Percentiles rank a stretch among this genome's conserved stretches.
These are phyloP conservation scores for Sipha flava DNA, from an alignment of 1,140 invertebrate species.

Conservation along the genomic window DNA sequence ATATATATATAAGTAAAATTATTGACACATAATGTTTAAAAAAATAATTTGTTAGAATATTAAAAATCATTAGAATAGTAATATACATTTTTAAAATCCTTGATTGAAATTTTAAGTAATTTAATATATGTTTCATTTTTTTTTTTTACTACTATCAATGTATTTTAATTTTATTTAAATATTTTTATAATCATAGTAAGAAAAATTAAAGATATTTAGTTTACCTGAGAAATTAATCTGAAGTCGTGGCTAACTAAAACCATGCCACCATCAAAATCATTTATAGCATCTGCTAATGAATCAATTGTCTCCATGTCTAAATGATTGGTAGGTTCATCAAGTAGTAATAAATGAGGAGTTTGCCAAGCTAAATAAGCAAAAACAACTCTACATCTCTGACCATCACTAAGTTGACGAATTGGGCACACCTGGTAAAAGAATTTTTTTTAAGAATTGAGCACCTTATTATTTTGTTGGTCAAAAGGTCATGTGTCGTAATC, in stretches of 20 bases:
- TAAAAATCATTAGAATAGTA: no score
- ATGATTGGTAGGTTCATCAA: constrained; percentile 99
- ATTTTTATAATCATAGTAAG: no score
- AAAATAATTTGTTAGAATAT: no score
- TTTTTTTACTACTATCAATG: no score
- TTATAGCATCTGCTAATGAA: constrained; percentile 92
- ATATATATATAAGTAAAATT: neutral
- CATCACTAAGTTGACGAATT: constrained; percentile 94
- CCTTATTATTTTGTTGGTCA: no score
- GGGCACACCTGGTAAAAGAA: constrained; percentile 68
- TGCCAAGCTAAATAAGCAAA: constrained; percentile 97
- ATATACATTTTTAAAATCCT: no score
- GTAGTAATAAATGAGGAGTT: constrained; percentile 81
- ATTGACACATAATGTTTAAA: neutral
- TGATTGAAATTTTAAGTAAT: no score
- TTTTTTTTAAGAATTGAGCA: neutral
- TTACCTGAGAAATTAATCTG: constrained; percentile 93
- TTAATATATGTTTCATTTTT: no score
- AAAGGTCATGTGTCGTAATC: no score
- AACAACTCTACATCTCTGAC: constrained; percentile 94
- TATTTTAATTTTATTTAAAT: no score
- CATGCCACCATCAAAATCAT: constrained; percentile 96
- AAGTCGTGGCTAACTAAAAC: constrained; percentile 97
- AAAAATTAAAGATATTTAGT: constrained; percentile 33
- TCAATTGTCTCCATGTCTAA: constrained; percentile 99